Conservation (phyloP, 1,140 invertebrate genomes). For the Maniola jurtina region DNA sequence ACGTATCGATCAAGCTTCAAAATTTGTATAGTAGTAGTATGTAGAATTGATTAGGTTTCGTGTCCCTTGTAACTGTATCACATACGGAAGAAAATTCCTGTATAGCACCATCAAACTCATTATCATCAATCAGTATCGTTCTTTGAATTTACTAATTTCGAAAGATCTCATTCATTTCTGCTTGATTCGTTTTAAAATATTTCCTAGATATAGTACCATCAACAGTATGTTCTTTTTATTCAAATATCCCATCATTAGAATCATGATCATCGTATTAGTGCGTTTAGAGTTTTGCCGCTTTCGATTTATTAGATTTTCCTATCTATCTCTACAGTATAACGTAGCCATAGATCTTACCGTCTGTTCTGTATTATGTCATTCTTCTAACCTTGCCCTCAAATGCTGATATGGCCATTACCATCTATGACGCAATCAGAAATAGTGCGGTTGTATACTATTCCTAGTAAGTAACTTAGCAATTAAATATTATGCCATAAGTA, state of each 20-base stretch:
- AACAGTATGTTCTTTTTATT: too few relatives aligned
- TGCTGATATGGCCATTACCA: not conserved
- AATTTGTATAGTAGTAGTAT: not conserved
- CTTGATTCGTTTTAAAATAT: too few relatives aligned
- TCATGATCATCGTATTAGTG: too few relatives aligned
- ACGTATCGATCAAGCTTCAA: not conserved
- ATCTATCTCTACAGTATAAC: not conserved
- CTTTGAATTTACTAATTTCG: too few relatives aligned
- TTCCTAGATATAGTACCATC: too few relatives aligned
- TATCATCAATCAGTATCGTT: too few relatives aligned
- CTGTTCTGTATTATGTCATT: not conserved
- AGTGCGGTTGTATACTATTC: not conserved
- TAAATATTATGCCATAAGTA: not conserved
- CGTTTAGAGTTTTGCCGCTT: not conserved
- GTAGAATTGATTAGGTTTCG: not conserved
- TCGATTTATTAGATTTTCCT: not conserved
- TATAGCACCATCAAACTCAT: too few relatives aligned
- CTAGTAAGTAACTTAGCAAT: not conserved
- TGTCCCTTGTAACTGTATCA: not conserved
- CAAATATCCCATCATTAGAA: too few relatives aligned
- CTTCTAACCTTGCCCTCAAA: not conserved
- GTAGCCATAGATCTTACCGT: not conserved
- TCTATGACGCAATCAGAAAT: constrained; percentile 2
- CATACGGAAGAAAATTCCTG: too few relatives aligned
- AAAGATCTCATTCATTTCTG: too few relatives aligned